phyloP scores from a whole-genome alignment of 1,140 invertebrate species.

The Drosophila subobscura region DNA sequence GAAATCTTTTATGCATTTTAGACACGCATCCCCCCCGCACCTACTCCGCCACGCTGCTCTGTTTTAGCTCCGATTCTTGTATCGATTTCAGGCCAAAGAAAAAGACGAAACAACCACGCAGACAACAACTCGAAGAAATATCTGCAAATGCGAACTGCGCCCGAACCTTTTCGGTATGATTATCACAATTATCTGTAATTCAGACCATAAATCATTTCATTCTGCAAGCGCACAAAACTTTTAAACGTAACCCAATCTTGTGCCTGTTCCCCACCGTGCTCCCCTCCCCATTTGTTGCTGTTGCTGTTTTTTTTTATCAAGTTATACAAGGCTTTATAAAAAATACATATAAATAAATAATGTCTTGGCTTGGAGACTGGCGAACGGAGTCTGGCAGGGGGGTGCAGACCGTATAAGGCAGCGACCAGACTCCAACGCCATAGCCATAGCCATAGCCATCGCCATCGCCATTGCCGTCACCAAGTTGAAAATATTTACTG shows the following conservation, averaged over 20 bases:
- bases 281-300: slow-evolving; percentile 9
- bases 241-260: slow-evolving; percentile 76
- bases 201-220: slow-evolving; percentile 83
- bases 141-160: slow-evolving; percentile 62
- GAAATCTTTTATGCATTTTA: slow-evolving; percentile 54
- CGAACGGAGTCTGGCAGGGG: not conserved
- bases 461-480: slow-evolving; percentile 55
- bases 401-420: slow-evolving; percentile 49
- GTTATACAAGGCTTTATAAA: slow-evolving; percentile 68
- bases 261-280: slow-evolving; percentile 15
- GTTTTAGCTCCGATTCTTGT: slow-evolving; percentile 52
- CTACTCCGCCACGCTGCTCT: too few relatives aligned
- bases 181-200: slow-evolving; percentile 83
- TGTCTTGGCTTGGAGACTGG: slow-evolving; percentile 38
- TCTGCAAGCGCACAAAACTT: slow-evolving; percentile 66
- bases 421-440: not conserved
- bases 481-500: slow-evolving; percentile 52
- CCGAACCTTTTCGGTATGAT: slow-evolving; percentile 80
- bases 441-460: slow-evolving; percentile 7
- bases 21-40: slow-evolving; percentile 46
- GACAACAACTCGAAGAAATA: slow-evolving; percentile 36
- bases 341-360: slow-evolving; percentile 75
- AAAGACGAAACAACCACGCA: not conserved
- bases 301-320: slow-evolving; percentile 54
- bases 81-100: slow-evolving; percentile 61